Conservation (phyloP, 2,113 vertebrate species). For the Cynocephalus volans region DNA sequence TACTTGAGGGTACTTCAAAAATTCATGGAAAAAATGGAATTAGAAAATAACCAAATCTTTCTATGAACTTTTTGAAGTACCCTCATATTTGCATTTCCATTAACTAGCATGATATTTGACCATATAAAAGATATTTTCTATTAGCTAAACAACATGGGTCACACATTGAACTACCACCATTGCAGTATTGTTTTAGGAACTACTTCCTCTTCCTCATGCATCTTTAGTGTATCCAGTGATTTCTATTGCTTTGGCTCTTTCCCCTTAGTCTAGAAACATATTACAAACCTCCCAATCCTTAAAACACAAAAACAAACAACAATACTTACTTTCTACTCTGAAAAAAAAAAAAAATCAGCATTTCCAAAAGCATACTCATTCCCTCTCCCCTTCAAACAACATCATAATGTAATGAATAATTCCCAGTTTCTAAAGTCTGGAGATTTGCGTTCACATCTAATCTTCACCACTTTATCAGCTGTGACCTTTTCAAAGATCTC, state of each 20-base stretch:
- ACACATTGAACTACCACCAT: neutral
- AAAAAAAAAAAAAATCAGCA: neutral
- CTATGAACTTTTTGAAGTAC: too few relatives aligned
- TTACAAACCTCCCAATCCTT: neutral
- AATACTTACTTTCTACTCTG: neutral
- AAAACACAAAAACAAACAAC: neutral
- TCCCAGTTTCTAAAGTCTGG: neutral
- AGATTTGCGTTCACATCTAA: neutral
- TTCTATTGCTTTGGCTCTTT: neutral
- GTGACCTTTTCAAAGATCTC: neutral
- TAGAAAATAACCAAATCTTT: too few relatives aligned
- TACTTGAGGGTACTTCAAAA: too few relatives aligned
- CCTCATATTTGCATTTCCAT: neutral
- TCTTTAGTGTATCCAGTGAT: neutral
- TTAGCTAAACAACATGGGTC: neutral
- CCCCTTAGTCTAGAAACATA: neutral
- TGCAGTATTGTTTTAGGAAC: neutral
- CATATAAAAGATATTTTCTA: neutral
- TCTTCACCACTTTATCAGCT: neutral
- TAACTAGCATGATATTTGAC: neutral
- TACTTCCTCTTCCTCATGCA: neutral
- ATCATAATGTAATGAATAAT: neutral
- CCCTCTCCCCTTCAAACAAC: neutral
- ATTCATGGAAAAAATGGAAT: too few relatives aligned
- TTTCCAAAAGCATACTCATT: neutral